Percentiles rank a stretch among this genome's conserved stretches.
These are phyloP conservation scores for Hephaestus fuliginosus DNA, from an alignment of 2,797 vertebrate species.

Conservation along the genomic window DNA sequence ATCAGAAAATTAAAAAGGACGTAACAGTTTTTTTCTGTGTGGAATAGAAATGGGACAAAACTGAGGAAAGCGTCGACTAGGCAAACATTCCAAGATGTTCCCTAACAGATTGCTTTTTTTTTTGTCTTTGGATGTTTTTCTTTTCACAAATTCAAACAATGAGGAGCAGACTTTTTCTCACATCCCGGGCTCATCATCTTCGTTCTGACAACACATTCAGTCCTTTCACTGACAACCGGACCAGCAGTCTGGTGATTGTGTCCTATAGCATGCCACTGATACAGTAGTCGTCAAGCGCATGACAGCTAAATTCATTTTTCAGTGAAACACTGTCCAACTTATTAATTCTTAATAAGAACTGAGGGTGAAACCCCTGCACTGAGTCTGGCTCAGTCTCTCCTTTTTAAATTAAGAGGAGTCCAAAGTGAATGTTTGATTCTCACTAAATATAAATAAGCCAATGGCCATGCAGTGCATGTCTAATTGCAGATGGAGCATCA, in stretches of 20 bases:
- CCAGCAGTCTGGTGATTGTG: slow-evolving; percentile 28
- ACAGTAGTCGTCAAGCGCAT: slow-evolving; percentile 46
- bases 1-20: slow-evolving; percentile 82
- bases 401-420: slow-evolving; percentile 68
- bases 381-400: slow-evolving; percentile 34
- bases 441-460: slow-evolving; percentile 78
- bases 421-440: slow-evolving; percentile 76
- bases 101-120: slow-evolving; percentile 61
- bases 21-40: slow-evolving; percentile 58
- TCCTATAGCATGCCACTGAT: slow-evolving; percentile 49
- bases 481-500: slow-evolving; percentile 83
- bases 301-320: slow-evolving; percentile 71
- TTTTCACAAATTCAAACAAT: slow-evolving; percentile 59
- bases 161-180: slow-evolving; percentile 32
- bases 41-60: slow-evolving; percentile 76
- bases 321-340: slow-evolving; percentile 54
- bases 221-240: slow-evolving; percentile 41
- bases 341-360: slow-evolving; percentile 69
- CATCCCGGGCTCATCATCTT: slow-evolving; percentile 16
- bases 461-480: slow-evolving; percentile 74
- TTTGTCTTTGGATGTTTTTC: slow-evolving; percentile 53
- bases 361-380: slow-evolving; percentile 40
- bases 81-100: slow-evolving; percentile 71
- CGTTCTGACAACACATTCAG: slow-evolving; percentile 34
- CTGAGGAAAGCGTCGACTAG: slow-evolving; percentile 36